Evolutionary conservation across 2,888 invertebrate genomes (phyloP), one percentile per base, ranked within the genome.

Genomic region (Hoplodrina ambigua): DNA sequence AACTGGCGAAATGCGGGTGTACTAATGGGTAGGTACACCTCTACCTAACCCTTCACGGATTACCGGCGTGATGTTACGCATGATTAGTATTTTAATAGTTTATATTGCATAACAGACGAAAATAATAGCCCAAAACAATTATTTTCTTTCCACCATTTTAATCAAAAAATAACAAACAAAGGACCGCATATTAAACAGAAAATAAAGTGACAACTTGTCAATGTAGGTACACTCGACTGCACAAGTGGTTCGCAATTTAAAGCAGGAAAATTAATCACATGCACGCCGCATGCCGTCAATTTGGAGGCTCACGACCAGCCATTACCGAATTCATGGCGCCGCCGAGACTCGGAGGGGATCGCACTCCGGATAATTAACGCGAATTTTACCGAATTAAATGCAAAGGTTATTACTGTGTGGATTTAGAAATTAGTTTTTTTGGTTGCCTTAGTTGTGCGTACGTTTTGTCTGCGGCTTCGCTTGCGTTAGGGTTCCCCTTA

Each of bases 201-300:
- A 71, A 76, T 76, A 80, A 67, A 63, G 63, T 69, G 74, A 80
- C 62, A 79, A 56, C 63, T 61, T 67, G 55, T 69, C 58, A 67
- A 54, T 62, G 85, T 82, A 83, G 60, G 85, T 82, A 83, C 78
- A 80, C 66, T 72, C 59, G 25, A 68, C 57, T 66, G 62, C 71
- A 80, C 78, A 69, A 81, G 77, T 75, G 78, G 59, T 72, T 61
- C 44, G 66, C 65, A 73, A 81, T 83, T 84, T 82, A 82, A 85
- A 85, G 44, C 69, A 61, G 73, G 74, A 63, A 78, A 68, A 68
- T 72, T 83, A 86, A 86, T 86, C 86, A 84, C 65, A 73, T 65
- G 76, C 70, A 63, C n/a, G 57, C 64, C 60, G 76, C 70, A 63
- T 19, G 57, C 64, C 60, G 68, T 70, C 73, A 77, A 82, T 76